Evolutionary conservation across 2,113 vertebrate genomes (phyloP), one percentile per base, ranked within the genome.

Genomic region (Tylochromis polylepis): DNA sequence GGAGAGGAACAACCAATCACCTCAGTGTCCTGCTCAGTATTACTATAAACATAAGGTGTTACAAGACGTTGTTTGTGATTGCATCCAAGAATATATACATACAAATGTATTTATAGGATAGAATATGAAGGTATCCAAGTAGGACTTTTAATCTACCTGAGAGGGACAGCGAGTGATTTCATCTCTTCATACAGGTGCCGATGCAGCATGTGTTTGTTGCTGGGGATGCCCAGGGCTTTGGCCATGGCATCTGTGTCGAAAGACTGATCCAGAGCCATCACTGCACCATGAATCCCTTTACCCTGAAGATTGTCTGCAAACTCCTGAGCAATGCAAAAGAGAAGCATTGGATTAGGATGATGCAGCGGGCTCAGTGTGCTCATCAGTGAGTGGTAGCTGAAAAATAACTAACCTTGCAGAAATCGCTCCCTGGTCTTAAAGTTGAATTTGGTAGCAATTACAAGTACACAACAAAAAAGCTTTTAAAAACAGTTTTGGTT

Each of bases 181-280:
- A 97, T 96, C 93, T 98, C 97, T 75, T 97, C 96, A 0, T 95
- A 96, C 58, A 98, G 95, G 91, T 97, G 97, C 3, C 96, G 94
- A 36, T 97, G 95, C 70, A 98, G 94, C 94, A 97, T 97, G 92
- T 97, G 97, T 88, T 97, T 97, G 91, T 96, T 96, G 59, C 90
- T 94, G 85, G 97, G 97, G 90, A 98, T 97, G 51, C 96, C 94
- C 27, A 96, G 86, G 29, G 94, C 88, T 0, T 95, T 95, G 72
- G 96, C 94, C 93, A 97, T 93, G 93, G 95, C 92, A 34, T 97
- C 96, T 0, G 96, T 93, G 1, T 95, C 96, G 87, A 97, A 97
- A 1, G 97, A 96, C 3, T 96, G 96, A 41, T 98, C 97, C 88
- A 98, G 94, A 72, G 96, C 94, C 86, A 98, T 92, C 86, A 97